phyloP scores from a whole-genome alignment of 2,797 vertebrate genomes.

The Phrynocephalus guinanensis region DNA sequence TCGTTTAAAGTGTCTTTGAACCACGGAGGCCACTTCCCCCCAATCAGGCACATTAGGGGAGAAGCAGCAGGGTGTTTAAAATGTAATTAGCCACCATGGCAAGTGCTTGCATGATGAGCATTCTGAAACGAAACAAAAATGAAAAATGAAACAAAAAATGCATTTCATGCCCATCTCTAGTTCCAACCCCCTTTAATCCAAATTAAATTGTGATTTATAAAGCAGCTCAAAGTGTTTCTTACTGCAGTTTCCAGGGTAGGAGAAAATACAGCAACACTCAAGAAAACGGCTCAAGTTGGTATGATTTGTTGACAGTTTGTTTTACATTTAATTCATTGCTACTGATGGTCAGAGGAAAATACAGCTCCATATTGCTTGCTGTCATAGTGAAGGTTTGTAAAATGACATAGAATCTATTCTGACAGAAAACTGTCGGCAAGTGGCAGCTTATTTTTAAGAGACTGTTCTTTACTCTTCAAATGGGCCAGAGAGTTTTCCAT shows the following conservation, averaged over 20 bases:
- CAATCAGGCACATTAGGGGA: too few species aligned
- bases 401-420: conserved; percentile 49
- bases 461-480: conserved; percentile 46
- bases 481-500: conserved; percentile 35
- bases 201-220: not conserved
- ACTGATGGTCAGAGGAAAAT: conserved; percentile 48
- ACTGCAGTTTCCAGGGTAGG: not conserved
- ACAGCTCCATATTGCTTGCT: conserved; percentile 41
- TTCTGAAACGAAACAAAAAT: too few species aligned
- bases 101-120: too few species aligned
- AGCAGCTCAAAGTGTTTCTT: not conserved
- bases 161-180: too few species aligned
- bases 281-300: conserved; percentile 1
- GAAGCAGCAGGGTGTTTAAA: too few species aligned
- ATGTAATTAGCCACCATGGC: too few species aligned
- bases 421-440: conserved; percentile 41
- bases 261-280: not conserved
- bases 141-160: too few species aligned
- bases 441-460: conserved; percentile 59
- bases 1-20: too few species aligned
- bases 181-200: not conserved
- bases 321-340: conserved; percentile 40
- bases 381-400: conserved; percentile 39
- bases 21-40: too few species aligned
- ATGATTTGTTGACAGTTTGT: conserved; percentile 37